A percentile compares a stretch with the other conserved stretches of the same genome.
Evolutionary conservation across 2,113 vertebrate genomes (phyloP).

Genomic region (Genyomyrus donnyi): DNA sequence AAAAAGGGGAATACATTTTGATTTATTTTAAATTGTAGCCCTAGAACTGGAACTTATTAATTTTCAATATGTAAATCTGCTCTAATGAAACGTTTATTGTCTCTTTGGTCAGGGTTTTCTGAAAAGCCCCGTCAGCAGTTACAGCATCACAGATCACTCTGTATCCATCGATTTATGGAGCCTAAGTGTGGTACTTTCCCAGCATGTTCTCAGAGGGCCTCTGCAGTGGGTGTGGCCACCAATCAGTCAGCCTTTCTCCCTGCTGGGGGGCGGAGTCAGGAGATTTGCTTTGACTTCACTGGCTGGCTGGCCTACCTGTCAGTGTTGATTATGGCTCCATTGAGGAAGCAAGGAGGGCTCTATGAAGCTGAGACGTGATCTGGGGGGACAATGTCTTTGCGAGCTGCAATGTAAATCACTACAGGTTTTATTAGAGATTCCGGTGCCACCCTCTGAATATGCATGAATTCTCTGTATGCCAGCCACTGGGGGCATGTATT

Average conservation of each 20-base stretch:
- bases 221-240: background rate
- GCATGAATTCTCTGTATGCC: background rate
- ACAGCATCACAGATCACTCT: background rate
- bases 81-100: background rate
- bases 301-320: background rate
- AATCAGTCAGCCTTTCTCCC: background rate
- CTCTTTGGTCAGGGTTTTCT: background rate
- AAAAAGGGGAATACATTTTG: background rate
- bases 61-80: background rate
- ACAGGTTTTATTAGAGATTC: slow-evolving; percentile 2
- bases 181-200: background rate
- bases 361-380: background rate
- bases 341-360: background rate
- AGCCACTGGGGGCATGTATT: background rate
- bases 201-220: background rate
- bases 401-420: background rate
- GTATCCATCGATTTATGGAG: background rate
- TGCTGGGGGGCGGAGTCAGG: background rate
- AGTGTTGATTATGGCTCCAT: background rate
- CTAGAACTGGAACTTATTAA: background rate
- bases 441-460: background rate
- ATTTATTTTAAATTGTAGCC: background rate
- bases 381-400: background rate
- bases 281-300: background rate
- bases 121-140: background rate